A percentile compares a stretch with the other conserved stretches of the same genome.
phyloP scores from a whole-genome alignment of 2,888 invertebrate species.

The Pammene aurita region DNA sequence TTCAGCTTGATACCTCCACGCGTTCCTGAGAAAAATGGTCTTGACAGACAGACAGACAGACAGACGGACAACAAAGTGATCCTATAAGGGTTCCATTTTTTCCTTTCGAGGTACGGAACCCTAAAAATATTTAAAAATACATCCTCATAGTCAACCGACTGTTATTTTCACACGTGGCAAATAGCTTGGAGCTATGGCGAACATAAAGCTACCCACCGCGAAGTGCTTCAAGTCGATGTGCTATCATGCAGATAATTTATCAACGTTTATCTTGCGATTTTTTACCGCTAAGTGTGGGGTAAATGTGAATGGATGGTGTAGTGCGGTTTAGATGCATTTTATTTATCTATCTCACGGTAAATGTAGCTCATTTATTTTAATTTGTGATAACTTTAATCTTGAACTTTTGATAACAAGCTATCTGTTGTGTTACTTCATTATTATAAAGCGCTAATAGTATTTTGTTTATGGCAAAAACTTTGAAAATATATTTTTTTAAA shows the following conservation, averaged over 20 bases:
- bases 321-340: constrained; percentile 25
- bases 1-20: too few species aligned
- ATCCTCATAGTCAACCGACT: constrained; percentile 15
- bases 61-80: too few species aligned
- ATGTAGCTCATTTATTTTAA: constrained; percentile 5
- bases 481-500: too few species aligned
- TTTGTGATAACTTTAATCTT: constrained; percentile 37
- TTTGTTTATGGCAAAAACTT: too few species aligned
- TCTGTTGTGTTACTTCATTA: too few species aligned
- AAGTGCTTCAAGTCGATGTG: constrained; percentile 64
- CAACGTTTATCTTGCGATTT: constrained; percentile 68
- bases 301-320: constrained; percentile 46
- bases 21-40: too few species aligned
- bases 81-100: too few species aligned
- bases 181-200: constrained; percentile 45
- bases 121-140: background rate
- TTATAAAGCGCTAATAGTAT: too few species aligned
- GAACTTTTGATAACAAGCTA: too few species aligned
- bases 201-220: constrained; percentile 51
- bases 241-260: constrained; percentile 74
- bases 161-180: constrained; percentile 7
- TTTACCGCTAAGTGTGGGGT: constrained; percentile 56
- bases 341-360: constrained; percentile 5
- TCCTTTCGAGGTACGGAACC: too few species aligned
- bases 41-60: too few species aligned